These are phyloP conservation scores for Gouania willdenowi DNA, from an alignment of 2,797 vertebrate genomes.

Conservation along the genomic window DNA sequence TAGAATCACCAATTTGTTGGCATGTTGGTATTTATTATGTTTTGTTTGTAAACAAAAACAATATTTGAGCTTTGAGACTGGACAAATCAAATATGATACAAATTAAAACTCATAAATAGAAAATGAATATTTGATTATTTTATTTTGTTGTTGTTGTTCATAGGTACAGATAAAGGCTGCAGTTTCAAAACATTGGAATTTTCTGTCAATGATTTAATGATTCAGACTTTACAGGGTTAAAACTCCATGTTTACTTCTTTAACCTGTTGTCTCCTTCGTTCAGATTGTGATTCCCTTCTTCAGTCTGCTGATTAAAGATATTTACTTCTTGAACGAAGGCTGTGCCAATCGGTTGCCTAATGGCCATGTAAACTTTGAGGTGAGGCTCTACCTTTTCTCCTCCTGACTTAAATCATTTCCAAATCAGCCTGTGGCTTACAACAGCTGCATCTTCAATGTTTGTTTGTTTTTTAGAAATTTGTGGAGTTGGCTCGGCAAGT, in stretches of 20 bases:
- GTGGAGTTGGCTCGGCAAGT: constrained; percentile 92
- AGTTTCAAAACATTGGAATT: no score
- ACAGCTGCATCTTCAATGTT: neutral
- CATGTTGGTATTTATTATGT: no score
- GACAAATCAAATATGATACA: no score
- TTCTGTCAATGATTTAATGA: neutral
- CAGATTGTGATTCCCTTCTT: constrained; percentile 97
- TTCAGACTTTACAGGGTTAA: neutral
- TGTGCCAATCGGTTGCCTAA: constrained; percentile 90
- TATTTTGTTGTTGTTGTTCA: no score
- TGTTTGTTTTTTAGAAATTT: constrained; percentile 81
- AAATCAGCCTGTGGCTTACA: neutral
- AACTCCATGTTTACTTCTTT: neutral
- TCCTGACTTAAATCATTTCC: neutral
- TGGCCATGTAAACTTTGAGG: constrained; percentile 93
- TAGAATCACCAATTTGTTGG: no score
- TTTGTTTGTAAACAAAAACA: no score
- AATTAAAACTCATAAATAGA: no score
- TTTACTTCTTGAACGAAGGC: constrained; percentile 94
- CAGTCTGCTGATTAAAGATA: constrained; percentile 94
- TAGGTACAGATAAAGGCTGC: no score
- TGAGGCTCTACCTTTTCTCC: constrained; percentile 24
- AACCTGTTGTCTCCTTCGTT: no score
- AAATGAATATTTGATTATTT: no score
- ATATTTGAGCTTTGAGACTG: no score